Conservation (phyloP, 2,888 invertebrate species). For the Synergus umbraculus region DNA sequence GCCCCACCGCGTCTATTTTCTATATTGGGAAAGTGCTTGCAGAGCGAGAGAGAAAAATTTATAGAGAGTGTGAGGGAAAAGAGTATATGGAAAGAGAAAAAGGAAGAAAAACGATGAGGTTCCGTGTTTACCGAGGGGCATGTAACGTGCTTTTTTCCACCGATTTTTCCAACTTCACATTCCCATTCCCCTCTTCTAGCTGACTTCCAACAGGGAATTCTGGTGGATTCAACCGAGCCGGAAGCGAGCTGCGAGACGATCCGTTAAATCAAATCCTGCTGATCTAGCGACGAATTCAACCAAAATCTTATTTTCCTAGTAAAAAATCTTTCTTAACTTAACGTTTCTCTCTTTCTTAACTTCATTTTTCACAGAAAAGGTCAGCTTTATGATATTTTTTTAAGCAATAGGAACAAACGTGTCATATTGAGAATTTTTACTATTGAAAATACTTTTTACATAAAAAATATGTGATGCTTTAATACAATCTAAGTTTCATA, state of each 20-base stretch:
- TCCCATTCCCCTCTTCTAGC: slow-evolving; percentile 33
- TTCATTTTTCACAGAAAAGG: background rate
- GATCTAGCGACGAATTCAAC: slow-evolving; percentile 38
- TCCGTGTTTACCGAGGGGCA: slow-evolving; percentile 59
- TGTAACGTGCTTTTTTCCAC: slow-evolving; percentile 52
- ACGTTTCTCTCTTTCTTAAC: slow-evolving; percentile 11
- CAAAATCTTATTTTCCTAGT: slow-evolving; percentile 36
- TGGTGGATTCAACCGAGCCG: slow-evolving; percentile 58
- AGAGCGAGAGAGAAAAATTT: slow-evolving; percentile 37
- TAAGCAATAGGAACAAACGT: too few relatives aligned
- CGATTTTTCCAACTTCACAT: slow-evolving; percentile 53
- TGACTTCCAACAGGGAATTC: slow-evolving; percentile 56
- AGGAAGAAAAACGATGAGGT: slow-evolving; percentile 45
- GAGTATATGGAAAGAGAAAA: slow-evolving; percentile 11
- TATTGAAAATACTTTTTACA: too few relatives aligned
- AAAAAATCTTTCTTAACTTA: slow-evolving; percentile 12
- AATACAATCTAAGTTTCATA: too few relatives aligned
- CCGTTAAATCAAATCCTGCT: slow-evolving; percentile 65
- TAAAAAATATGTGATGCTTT: too few relatives aligned
- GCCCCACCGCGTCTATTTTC: slow-evolving; percentile 60
- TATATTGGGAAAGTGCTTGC: slow-evolving; percentile 64
- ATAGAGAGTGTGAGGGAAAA: slow-evolving; percentile 33
- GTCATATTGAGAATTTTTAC: too few relatives aligned
- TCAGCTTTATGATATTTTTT: background rate
- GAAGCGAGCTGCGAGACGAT: slow-evolving; percentile 62